Percentiles rank a stretch among this genome's conserved stretches.
phyloP scores from a whole-genome alignment of 2,113 vertebrate species.

The Corvus cornix region DNA sequence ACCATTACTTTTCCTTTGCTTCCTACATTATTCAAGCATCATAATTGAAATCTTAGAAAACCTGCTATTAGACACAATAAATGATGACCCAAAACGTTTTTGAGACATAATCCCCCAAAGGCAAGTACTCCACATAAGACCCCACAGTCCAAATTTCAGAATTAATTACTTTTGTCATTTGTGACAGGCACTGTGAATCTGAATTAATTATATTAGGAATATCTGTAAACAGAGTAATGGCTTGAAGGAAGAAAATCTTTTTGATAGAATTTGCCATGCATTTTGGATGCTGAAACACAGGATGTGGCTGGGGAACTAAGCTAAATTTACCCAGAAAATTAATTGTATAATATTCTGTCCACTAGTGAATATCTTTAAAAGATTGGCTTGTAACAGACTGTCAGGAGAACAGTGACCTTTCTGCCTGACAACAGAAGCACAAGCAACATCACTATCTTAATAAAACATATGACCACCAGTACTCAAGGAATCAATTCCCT shows the following conservation, averaged over 20 bases:
- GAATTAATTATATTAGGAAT: constrained; percentile 24
- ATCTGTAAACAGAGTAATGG: constrained; percentile 10
- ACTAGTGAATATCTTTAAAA: background rate
- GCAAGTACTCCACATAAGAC: background rate
- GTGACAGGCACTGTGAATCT: constrained; percentile 17
- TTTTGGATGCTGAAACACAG: background rate
- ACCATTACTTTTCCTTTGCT: background rate
- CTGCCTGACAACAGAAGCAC: background rate
- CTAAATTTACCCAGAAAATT: background rate
- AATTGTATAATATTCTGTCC: background rate
- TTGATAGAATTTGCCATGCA: background rate
- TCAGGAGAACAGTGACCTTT: background rate
- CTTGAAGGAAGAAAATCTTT: background rate
- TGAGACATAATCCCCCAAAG: background rate
- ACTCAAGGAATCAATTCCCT: background rate
- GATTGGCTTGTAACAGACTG: background rate
- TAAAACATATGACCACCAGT: background rate
- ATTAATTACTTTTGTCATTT: constrained; percentile 23
- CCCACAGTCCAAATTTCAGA: background rate
- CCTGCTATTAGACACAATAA: background rate
- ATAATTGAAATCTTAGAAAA: background rate
- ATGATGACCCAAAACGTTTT: background rate
- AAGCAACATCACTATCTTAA: background rate
- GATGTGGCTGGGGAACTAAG: background rate
- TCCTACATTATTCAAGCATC: background rate